These are phyloP conservation scores for Podotricha telesiphe DNA, from an alignment of 2,888 invertebrate species.

Conservation along the genomic window DNA sequence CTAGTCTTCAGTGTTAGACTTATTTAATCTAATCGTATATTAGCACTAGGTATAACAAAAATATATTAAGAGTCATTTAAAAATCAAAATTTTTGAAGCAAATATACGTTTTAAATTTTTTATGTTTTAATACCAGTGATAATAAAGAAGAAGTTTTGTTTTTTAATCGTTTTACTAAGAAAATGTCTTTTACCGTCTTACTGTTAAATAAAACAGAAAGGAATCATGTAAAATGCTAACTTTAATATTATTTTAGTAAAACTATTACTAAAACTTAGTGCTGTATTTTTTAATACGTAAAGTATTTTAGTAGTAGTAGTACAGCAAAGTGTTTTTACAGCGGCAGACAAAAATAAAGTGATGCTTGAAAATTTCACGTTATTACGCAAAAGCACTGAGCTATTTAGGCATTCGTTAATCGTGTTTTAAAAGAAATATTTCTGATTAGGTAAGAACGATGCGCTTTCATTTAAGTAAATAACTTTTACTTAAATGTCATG, in stretches of 20 bases:
- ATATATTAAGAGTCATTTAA: too few species aligned
- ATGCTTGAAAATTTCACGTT: neutral
- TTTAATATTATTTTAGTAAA: neutral
- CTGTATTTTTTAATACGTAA: too few species aligned
- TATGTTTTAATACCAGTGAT: too few species aligned
- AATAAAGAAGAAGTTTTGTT: too few species aligned
- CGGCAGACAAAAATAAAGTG: neutral
- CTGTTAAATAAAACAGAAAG: neutral
- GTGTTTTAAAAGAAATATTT: neutral
- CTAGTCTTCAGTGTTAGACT: too few species aligned
- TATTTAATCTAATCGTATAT: too few species aligned
- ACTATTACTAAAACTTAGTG: neutral
- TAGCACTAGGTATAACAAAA: too few species aligned
- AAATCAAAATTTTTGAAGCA: too few species aligned
- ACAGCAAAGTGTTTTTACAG: neutral
- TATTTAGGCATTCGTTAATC: constrained; percentile 7
- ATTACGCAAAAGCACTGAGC: neutral
- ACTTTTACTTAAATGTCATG: too few species aligned
- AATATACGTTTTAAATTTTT: too few species aligned
- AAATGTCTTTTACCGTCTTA: neutral
- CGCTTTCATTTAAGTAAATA: constrained; percentile 2
- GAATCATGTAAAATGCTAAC: neutral
- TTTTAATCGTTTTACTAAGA: neutral
- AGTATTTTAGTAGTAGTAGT: too few species aligned
- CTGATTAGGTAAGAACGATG: constrained; percentile 5